phyloP scores from a whole-genome alignment of 1,140 invertebrate species.

The Orius laevigatus region DNA sequence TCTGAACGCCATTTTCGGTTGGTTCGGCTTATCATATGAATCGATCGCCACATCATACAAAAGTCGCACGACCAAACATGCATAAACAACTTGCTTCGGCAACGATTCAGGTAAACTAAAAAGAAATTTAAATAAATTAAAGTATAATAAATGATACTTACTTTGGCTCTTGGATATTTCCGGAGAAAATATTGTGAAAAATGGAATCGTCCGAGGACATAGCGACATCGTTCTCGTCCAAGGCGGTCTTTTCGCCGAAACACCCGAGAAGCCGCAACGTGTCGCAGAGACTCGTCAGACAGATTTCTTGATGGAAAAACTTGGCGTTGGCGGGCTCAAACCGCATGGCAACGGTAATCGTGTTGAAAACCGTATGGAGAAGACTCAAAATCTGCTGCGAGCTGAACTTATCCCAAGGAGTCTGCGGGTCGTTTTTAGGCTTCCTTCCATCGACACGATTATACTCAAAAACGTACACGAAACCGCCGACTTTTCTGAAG shows the following conservation, averaged over 20 bases:
- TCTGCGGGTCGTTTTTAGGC: constrained; percentile 31
- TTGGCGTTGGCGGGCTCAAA: constrained; percentile 98
- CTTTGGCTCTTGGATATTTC: constrained; percentile 46
- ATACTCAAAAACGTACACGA: constrained; percentile 95
- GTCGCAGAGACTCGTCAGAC: constrained; percentile 80
- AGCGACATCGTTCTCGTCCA: constrained; percentile 27
- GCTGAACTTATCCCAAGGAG: constrained; percentile 28
- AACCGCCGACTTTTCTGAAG: constrained; percentile 91
- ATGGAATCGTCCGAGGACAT: constrained; percentile 23
- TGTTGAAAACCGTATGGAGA: constrained; percentile 84
- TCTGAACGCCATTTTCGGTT: constrained; percentile 42
- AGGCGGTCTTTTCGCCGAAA: constrained; percentile 48
- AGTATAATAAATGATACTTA: constrained; percentile 14
- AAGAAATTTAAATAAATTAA: too few species aligned
- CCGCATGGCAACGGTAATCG: constrained; percentile 90
- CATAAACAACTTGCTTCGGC: constrained; percentile 50
- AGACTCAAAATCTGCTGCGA: constrained; percentile 45
- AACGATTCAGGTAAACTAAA: constrained; percentile 38
- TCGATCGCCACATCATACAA: constrained; percentile 86
- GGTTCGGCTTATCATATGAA: constrained; percentile 68
- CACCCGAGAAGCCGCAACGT: constrained; percentile 81
- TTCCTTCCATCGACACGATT: constrained; percentile 80
- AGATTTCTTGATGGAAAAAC: constrained; percentile 84
- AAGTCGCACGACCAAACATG: constrained; percentile 62
- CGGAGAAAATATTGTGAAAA: constrained; percentile 55